Evolutionary conservation across 2,888 invertebrate species (phyloP).

Genomic region (Antheraea yamamai): DNA sequence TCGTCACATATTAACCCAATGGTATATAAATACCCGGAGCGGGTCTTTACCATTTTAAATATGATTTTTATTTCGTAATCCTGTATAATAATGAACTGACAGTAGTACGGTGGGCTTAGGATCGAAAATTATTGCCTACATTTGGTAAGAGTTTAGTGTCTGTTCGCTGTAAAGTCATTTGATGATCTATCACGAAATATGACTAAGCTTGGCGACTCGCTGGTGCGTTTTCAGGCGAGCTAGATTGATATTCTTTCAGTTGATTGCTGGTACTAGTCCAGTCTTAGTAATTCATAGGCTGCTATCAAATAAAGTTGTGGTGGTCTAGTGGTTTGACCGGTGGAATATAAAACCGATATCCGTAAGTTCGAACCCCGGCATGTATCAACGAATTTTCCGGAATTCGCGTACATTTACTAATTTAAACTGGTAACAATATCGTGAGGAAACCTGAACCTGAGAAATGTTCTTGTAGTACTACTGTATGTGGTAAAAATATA

Average conservation of each 20-base stretch:
- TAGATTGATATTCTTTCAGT: not conserved
- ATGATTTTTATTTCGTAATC: constrained; percentile 6
- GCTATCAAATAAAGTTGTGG: too few species aligned
- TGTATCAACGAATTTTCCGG: too few species aligned
- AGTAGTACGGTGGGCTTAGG: not conserved
- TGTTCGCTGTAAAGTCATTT: not conserved
- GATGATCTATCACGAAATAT: not conserved
- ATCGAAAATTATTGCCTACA: not conserved
- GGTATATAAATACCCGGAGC: not conserved
- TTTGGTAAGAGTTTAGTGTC: not conserved
- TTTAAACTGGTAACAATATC: too few species aligned
- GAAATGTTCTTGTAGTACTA: too few species aligned
- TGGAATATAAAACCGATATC: too few species aligned
- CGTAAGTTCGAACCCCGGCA: too few species aligned
- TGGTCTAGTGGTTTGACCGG: too few species aligned
- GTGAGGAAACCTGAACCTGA: too few species aligned
- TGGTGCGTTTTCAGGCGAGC: not conserved
- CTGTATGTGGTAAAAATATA: too few species aligned
- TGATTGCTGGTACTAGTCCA: too few species aligned
- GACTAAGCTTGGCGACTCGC: not conserved
- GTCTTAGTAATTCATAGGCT: too few species aligned
- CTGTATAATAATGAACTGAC: not conserved
- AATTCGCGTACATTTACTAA: too few species aligned
- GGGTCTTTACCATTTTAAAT: not conserved
- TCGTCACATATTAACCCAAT: not conserved